Percentiles rank a stretch among this genome's conserved stretches.
phyloP scores from a whole-genome alignment of 2,797 vertebrate species.

The Paratrypauchen microcephalus region DNA sequence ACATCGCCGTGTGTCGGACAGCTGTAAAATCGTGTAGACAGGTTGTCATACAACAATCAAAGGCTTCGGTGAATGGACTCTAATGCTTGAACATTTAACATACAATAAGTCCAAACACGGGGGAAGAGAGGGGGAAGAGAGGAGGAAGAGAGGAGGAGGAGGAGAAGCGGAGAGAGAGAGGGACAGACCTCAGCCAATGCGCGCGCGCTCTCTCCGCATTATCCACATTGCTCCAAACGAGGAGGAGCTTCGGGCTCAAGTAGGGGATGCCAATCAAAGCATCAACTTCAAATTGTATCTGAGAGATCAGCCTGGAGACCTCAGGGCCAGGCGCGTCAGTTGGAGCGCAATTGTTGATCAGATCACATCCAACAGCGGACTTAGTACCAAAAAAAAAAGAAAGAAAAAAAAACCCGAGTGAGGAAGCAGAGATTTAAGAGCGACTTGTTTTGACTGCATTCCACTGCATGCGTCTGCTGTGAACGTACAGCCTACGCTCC shows the following conservation, averaged over 20 bases:
- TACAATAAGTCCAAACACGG: conserved; percentile 83
- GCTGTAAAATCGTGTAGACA: conserved; percentile 92
- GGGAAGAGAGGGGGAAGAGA: conserved; percentile 40
- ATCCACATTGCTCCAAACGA: conserved; percentile 81
- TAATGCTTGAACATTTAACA: conserved; percentile 89
- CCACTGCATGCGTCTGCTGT: conserved; percentile 53
- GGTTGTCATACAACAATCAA: conserved; percentile 93
- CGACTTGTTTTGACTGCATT: conserved; percentile 66
- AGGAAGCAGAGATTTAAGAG: conserved; percentile 84
- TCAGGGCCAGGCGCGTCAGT: conserved; percentile 95
- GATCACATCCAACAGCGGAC: conserved; percentile 96
- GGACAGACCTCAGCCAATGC: conserved; percentile 78
- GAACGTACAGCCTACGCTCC: conserved; percentile 61
- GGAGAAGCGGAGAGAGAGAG: conserved; percentile 3
- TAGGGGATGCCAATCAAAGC: conserved; percentile 97
- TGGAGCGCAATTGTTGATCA: conserved; percentile 96
- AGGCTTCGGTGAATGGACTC: conserved; percentile 86
- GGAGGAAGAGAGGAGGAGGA: conserved; percentile 41
- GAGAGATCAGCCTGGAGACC: conserved; percentile 95
- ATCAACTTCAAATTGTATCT: conserved; percentile 99
- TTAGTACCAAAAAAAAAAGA: conserved; percentile 71
- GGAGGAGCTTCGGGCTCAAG: conserved; percentile 90
- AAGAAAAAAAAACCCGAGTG: too few relatives aligned
- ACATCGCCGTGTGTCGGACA: conserved; percentile 88
- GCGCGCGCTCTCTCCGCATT: conserved; percentile 84